Percentiles rank a stretch among this genome's conserved stretches.
phyloP scores from a whole-genome alignment of 2,113 vertebrate species.

The Sardina pilchardus region DNA sequence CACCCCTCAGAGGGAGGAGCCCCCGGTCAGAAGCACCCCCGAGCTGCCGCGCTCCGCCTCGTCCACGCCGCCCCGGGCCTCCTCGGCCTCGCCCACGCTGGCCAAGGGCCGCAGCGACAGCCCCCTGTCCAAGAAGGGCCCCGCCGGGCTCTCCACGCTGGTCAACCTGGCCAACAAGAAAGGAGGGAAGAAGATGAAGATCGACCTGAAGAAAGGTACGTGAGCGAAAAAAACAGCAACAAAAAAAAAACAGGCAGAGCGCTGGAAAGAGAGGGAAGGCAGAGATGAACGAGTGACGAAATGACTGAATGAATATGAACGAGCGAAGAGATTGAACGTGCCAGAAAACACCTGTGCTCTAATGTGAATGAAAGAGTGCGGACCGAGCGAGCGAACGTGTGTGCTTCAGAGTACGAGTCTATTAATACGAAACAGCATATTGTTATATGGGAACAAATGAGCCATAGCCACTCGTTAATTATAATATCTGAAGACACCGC shows the following conservation, averaged over 20 bases:
- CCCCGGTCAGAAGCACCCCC: not conserved
- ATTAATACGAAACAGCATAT: not conserved
- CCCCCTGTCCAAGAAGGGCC: slow-evolving; percentile 56
- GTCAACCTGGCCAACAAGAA: slow-evolving; percentile 77
- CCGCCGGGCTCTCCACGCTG: slow-evolving; percentile 67
- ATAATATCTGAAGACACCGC: not conserved
- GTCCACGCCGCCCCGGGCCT: slow-evolving; percentile 33
- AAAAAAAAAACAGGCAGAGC: not conserved
- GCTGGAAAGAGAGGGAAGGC: not conserved
- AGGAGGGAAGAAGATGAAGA: slow-evolving; percentile 82
- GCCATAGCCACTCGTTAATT: not conserved
- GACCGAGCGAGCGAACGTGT: not conserved
- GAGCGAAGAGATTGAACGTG: not conserved
- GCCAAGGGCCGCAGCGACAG: slow-evolving; percentile 57
- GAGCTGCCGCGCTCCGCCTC: slow-evolving; percentile 21
- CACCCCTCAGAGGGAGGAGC: slow-evolving; percentile 35
- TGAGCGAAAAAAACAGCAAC: not conserved
- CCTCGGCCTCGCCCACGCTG: slow-evolving; percentile 57
- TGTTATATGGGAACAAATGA: not conserved
- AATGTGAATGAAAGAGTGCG: not conserved
- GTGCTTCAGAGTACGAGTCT: not conserved
- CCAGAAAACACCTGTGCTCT: not conserved
- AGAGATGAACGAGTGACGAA: not conserved
- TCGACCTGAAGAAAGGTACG: slow-evolving; percentile 93
- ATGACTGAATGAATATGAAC: too few species aligned